Evolutionary conservation across 2,113 vertebrate species (phyloP).

Genomic region (Heterotis niloticus): DNA sequence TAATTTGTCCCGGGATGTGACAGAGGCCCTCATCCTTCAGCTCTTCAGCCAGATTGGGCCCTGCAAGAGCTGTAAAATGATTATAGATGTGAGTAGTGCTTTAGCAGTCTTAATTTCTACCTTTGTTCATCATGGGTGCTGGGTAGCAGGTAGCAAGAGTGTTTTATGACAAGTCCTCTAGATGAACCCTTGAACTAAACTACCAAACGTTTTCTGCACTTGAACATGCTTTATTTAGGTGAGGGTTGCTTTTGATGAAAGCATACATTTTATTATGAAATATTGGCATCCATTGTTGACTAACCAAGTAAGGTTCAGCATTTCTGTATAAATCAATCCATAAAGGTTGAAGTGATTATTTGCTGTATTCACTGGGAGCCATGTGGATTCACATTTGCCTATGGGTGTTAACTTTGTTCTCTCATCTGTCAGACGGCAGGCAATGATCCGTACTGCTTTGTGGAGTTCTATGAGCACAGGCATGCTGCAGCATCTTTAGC

Average conservation of each 20-base stretch:
- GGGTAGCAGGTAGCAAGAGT: background rate
- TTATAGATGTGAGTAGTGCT: slow-evolving; percentile 74
- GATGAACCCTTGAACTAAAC: no score
- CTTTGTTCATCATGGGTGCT: background rate
- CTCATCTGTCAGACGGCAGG: slow-evolving; percentile 66
- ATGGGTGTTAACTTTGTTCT: background rate
- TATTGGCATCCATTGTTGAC: no score
- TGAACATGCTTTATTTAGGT: no score
- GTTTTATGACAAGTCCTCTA: background rate
- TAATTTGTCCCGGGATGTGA: slow-evolving; percentile 80
- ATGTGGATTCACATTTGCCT: background rate
- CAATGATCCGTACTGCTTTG: slow-evolving; percentile 80
- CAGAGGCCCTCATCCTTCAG: slow-evolving; percentile 78
- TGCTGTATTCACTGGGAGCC: no score
- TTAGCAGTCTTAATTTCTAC: background rate
- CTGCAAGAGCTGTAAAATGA: slow-evolving; percentile 87
- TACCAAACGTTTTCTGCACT: no score
- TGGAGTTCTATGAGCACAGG: slow-evolving; percentile 81
- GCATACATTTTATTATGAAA: no score
- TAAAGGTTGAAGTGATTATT: no score
- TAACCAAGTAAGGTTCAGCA: no score
- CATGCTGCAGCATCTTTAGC: slow-evolving; percentile 77
- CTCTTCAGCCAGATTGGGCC: slow-evolving; percentile 82
- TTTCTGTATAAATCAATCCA: no score
- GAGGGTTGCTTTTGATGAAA: no score